phyloP scores from a whole-genome alignment of 2,888 invertebrate species.

The Zygothrica quintamaculata region DNA sequence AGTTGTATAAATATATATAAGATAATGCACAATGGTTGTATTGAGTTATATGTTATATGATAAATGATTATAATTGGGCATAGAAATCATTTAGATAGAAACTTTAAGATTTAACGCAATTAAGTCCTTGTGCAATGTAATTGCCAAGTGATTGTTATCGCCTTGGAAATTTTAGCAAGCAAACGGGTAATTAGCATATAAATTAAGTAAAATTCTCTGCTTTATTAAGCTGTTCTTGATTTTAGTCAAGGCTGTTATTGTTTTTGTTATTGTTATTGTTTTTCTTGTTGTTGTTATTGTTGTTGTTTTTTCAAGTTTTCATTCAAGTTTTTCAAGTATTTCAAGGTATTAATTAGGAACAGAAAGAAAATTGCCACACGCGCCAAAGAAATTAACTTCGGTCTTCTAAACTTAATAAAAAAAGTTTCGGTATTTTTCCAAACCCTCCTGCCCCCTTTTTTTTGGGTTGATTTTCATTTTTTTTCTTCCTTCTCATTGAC shows the following conservation, averaged over 20 bases:
- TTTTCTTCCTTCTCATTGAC: constrained; percentile 7
- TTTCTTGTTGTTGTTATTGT: background rate
- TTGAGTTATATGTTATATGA: too few species aligned
- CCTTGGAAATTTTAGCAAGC: constrained; percentile 12
- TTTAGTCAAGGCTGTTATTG: constrained; percentile 12
- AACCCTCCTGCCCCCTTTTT: too few species aligned
- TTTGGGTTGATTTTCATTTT: too few species aligned
- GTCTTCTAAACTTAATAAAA: constrained; percentile 71
- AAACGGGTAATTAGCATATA: constrained; percentile 69
- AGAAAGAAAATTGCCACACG: constrained; percentile 28
- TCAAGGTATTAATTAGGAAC: constrained; percentile 68
- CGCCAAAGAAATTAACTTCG: constrained; percentile 62
- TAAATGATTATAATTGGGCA: too few species aligned
- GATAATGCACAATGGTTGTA: too few species aligned
- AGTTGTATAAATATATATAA: too few species aligned
- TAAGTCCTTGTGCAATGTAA: constrained; percentile 22
- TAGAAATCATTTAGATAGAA: too few species aligned
- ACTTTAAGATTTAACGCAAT: constrained; percentile 18
- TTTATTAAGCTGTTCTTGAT: constrained; percentile 22
- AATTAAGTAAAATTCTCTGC: constrained; percentile 63
- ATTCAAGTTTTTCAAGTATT: constrained; percentile 9
- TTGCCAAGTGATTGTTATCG: constrained; percentile 43
- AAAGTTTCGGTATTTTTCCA: constrained; percentile 58
- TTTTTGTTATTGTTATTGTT: background rate
- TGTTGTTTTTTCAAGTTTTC: constrained; percentile 7